A percentile compares a stretch with the other conserved stretches of the same genome.
These are phyloP conservation scores for Lithophane semibrunnea DNA, from an alignment of 2,888 invertebrate species.

Conservation along the genomic window DNA sequence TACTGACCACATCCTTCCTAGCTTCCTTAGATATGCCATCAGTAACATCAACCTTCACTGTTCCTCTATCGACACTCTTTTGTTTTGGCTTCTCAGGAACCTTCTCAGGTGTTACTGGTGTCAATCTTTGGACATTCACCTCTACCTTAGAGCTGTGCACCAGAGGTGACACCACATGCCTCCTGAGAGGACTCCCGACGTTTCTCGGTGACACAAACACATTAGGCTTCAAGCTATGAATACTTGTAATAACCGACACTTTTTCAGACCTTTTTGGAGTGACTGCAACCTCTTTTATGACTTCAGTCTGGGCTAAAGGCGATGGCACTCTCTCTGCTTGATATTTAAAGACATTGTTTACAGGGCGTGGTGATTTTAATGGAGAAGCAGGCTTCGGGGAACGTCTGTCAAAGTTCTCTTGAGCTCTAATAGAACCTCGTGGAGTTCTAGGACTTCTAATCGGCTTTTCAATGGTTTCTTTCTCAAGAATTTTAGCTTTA, in stretches of 20 bases:
- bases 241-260: conserved; percentile 71
- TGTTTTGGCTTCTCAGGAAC: conserved; percentile 60
- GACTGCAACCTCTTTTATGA: conserved; percentile 59
- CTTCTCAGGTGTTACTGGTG: conserved; percentile 58
- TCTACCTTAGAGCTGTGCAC: conserved; percentile 70
- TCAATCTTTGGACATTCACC: conserved; percentile 62
- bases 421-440: conserved; percentile 63
- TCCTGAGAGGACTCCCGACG: conserved; percentile 69
- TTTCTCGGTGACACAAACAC: conserved; percentile 77
- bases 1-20: conserved; percentile 4
- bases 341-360: conserved; percentile 54
- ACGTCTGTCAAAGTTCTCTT: conserved; percentile 53
- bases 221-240: conserved; percentile 62
- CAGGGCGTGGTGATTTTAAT: conserved; percentile 59
- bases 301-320: conserved; percentile 45
- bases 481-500: conserved; percentile 66
- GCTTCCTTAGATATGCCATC: conserved; percentile 66
- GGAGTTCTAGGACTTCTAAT: conserved; percentile 75
- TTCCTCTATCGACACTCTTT: conserved; percentile 37
- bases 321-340: conserved; percentile 55
- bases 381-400: conserved; percentile 63
- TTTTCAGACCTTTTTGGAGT: conserved; percentile 66
- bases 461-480: conserved; percentile 69
- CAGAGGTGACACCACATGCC: conserved; percentile 67
- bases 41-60: conserved; percentile 53